Conservation (phyloP, 1,140 invertebrate genomes). For the Habropoda laboriosa region DNA sequence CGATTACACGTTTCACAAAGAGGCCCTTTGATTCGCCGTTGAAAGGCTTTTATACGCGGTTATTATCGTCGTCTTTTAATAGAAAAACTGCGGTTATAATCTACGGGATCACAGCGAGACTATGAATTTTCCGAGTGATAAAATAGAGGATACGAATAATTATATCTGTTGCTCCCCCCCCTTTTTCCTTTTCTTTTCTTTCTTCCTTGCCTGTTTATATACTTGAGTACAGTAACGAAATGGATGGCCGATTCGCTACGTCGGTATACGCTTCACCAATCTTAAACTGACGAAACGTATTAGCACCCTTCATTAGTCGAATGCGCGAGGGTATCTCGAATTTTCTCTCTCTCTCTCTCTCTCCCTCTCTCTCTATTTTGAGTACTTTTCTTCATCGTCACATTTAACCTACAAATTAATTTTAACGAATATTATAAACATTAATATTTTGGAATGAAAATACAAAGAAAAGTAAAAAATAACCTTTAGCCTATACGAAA, state of each 20-base stretch:
- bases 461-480: not conserved
- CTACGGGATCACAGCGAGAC: slow-evolving; percentile 72
- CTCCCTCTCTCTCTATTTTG: not conserved
- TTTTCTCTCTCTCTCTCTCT: slow-evolving; percentile 25
- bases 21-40: slow-evolving; percentile 54
- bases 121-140: slow-evolving; percentile 67
- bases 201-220: slow-evolving; percentile 21
- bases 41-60: slow-evolving; percentile 53
- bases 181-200: slow-evolving; percentile 15
- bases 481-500: not conserved
- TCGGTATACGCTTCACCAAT: slow-evolving; percentile 48
- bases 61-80: slow-evolving; percentile 58
- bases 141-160: slow-evolving; percentile 58
- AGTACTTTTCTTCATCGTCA: slow-evolving; percentile 8
- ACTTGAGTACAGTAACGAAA: slow-evolving; percentile 43
- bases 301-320: slow-evolving; percentile 47
- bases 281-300: slow-evolving; percentile 30
- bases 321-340: slow-evolving; percentile 21
- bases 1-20: slow-evolving; percentile 61
- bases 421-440: not conserved
- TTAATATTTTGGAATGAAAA: not conserved
- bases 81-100: slow-evolving; percentile 65
- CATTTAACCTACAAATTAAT: not conserved
- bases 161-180: slow-evolving; percentile 34
- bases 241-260: slow-evolving; percentile 45